These are phyloP conservation scores for Armadillidium nasatum DNA, from an alignment of 1,140 invertebrate species.

Conservation along the genomic window DNA sequence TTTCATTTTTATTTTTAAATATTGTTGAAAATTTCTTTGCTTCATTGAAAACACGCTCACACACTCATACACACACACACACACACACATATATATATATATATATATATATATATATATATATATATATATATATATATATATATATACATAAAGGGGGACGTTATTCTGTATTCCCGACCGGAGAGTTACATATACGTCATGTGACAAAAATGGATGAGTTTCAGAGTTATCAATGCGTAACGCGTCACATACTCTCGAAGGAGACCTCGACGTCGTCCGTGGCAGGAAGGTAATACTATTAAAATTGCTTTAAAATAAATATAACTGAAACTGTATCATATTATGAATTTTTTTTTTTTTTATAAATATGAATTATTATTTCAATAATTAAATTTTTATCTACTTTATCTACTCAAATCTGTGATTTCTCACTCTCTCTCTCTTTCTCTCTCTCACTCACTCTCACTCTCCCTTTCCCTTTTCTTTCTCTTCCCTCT, in stretches of 20 bases:
- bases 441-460: too few species aligned
- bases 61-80: not conserved
- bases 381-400: too few species aligned
- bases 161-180: constrained; percentile 46
- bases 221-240: constrained; percentile 49
- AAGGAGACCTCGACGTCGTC: constrained; percentile 47
- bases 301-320: too few species aligned
- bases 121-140: constrained; percentile 2
- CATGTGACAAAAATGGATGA: constrained; percentile 42
- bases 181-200: constrained; percentile 46
- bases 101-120: not conserved
- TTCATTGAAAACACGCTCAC: not conserved
- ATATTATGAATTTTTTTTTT: too few species aligned
- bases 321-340: too few species aligned
- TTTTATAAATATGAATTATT: too few species aligned
- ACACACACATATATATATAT: not conserved
- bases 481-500: too few species aligned
- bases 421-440: too few species aligned
- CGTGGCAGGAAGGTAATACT: constrained; percentile 49
- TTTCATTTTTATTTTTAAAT: constrained; percentile 1
- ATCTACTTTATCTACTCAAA: too few species aligned
- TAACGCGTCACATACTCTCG: constrained; percentile 51
- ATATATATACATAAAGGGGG: constrained; percentile 43
- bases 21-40: not conserved
- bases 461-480: too few species aligned